phyloP scores from a whole-genome alignment of 2,797 vertebrate species.

The Syngnathus rostellatus region DNA sequence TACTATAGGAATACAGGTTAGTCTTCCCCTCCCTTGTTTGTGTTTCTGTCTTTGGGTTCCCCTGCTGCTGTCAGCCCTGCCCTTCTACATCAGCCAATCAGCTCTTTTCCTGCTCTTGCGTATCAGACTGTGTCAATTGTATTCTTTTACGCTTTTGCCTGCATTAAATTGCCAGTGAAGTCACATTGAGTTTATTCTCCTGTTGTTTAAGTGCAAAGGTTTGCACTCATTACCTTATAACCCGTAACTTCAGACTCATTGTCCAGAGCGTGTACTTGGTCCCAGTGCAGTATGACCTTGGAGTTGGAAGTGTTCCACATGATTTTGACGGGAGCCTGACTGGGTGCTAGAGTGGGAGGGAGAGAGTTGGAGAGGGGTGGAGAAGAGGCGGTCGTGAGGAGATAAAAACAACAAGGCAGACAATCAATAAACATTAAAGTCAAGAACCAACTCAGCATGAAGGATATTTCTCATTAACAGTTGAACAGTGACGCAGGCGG shows the following conservation, averaged over 20 bases:
- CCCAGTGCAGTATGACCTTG: slow-evolving; percentile 93
- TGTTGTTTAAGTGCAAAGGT: not conserved
- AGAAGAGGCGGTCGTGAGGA: slow-evolving; percentile 8
- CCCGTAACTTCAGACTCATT: slow-evolving; percentile 96
- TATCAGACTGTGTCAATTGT: not conserved
- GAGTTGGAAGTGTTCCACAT: slow-evolving; percentile 93
- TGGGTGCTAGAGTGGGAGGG: slow-evolving; percentile 71
- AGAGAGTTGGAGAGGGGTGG: slow-evolving; percentile 1
- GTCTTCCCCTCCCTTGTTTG: not conserved
- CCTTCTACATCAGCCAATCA: not conserved
- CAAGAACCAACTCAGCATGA: slow-evolving; percentile 38
- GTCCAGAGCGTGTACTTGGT: slow-evolving; percentile 89
- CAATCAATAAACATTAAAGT: slow-evolving; percentile 37
- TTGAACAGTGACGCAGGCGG: slow-evolving; percentile 22
- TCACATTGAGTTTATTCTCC: not conserved
- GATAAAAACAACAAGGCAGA: slow-evolving; percentile 29
- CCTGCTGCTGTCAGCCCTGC: not conserved
- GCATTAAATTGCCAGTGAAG: not conserved
- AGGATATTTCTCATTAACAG: slow-evolving; percentile 48
- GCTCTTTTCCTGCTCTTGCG: not conserved
- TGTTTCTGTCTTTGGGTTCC: not conserved
- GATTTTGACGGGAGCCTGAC: slow-evolving; percentile 89
- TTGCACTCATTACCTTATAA: slow-evolving; percentile 77
- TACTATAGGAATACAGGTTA: no score
- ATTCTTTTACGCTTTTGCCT: not conserved